Conservation (phyloP, 2,113 vertebrate genomes). For the Bos javanicus region DNA sequence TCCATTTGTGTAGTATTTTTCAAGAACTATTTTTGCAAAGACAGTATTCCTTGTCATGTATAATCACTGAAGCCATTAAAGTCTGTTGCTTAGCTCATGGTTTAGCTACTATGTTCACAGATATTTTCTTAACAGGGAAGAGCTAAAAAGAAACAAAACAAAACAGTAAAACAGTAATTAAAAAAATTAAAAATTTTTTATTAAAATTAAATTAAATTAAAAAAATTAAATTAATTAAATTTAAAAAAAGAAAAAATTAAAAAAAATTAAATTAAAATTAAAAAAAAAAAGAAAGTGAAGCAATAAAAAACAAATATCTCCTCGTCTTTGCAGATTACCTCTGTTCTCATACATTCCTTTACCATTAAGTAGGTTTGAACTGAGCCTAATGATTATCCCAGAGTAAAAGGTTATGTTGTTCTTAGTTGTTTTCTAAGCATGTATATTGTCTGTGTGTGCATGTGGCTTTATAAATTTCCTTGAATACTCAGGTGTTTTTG, state of each 20-base stretch:
- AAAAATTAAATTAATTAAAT: no score
- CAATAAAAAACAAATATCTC: background rate
- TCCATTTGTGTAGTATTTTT: background rate
- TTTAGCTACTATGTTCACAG: background rate
- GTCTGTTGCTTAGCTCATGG: background rate
- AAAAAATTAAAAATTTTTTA: no score
- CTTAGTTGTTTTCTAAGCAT: background rate
- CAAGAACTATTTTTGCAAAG: background rate
- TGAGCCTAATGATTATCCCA: background rate
- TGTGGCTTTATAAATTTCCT: background rate
- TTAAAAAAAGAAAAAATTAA: no score
- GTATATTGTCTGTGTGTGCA: background rate
- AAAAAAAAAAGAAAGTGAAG: background rate
- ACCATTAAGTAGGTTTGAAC: background rate
- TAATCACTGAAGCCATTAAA: background rate
- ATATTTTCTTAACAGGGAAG: background rate
- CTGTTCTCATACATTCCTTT: background rate
- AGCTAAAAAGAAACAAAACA: background rate
- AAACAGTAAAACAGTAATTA: background rate
- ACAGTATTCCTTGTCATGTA: background rate
- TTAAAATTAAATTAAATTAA: no score
- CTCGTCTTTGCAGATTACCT: background rate
- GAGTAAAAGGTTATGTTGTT: background rate
- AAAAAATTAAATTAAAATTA: no score
- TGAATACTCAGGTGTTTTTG: background rate